These are phyloP conservation scores for Pseudococcus jackbeardsleyi DNA, from an alignment of 2,888 invertebrate genomes.

Conservation along the genomic window DNA sequence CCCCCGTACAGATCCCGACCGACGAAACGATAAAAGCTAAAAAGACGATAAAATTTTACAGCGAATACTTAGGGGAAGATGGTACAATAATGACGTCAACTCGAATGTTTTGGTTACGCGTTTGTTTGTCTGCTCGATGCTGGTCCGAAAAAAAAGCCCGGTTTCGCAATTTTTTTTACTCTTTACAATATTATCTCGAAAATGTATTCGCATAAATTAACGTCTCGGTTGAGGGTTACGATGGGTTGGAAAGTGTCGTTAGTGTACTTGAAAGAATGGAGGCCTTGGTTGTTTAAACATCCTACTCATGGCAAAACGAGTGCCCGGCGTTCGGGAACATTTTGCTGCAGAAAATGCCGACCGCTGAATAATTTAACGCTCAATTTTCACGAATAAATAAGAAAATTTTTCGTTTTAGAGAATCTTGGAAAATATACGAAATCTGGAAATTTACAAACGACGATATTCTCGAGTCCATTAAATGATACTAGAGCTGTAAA, in stretches of 20 bases:
- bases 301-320: not conserved
- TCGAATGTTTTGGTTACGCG: not conserved
- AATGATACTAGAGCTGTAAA: too few relatives aligned
- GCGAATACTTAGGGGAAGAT: not conserved
- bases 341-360: not conserved
- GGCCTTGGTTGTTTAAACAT: not conserved
- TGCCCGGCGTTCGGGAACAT: not conserved
- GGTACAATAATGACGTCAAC: not conserved
- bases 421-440: not conserved
- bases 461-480: too few relatives aligned
- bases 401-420: not conserved
- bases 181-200: not conserved
- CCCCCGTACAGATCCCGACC: not conserved
- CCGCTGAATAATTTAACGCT: not conserved
- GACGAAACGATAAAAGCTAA: not conserved
- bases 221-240: not conserved
- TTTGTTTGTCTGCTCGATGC: not conserved
- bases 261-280: not conserved
- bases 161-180: not conserved
- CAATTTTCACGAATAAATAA: not conserved
- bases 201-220: constrained; percentile 20
- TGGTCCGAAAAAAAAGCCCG: not conserved
- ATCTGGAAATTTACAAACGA: too few relatives aligned
- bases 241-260: not conserved
- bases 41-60: constrained; percentile 9